Base-by-base conservation (phyloP, 1,140 invertebrate species). In the Diprion similis region DNA sequence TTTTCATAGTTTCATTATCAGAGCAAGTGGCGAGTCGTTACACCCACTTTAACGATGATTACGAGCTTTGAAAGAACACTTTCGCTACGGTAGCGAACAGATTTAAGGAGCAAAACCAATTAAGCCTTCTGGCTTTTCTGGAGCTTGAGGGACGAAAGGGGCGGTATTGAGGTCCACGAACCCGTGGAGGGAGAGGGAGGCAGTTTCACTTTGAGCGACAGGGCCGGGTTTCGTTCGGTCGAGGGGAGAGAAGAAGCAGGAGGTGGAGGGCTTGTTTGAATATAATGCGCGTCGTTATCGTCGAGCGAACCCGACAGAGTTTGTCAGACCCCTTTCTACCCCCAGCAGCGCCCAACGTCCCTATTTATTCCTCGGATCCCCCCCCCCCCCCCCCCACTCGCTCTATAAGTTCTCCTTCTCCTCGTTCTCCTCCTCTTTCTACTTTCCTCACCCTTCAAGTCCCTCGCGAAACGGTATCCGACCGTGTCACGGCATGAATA, bases 211-310 rank as follows among this genome's bases (percentile, higher is more conserved):
- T 59, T 59, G 51, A 59, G n/a, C 51, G 51, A 59, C 51, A 17
- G 51, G 51, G 51, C 51, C 51, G 51, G n/a, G 51, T 37, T 37
- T 37, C 24, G 24, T 37, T 37, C 24, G 24, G 1, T 37, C 24
- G 24, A 37, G 24, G 24, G 24, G 24, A 37, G 24, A 37, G 24
- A 37, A 37, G 24, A 1, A 3, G 24, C 6, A 37, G 24, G 24
- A 15, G 11, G 51, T 13, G 51, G n/a, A 59, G n/a, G 51, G 51
- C 51, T 59, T 59, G 51, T 59, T 59, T 59, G 51, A 59, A 59
- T 59, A 59, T 59, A 59, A 59, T 59, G 51, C n/a, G 51, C 51
- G 51, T 59, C 51, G 51, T 59, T 59, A 59, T 59, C 51, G 51
- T 8, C 51, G 51, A 59, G 51, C 51, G 51, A 59, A 59, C 51